Evolutionary conservation across 1,140 invertebrate genomes (phyloP).

Genomic region (Drosophila busckii): DNA sequence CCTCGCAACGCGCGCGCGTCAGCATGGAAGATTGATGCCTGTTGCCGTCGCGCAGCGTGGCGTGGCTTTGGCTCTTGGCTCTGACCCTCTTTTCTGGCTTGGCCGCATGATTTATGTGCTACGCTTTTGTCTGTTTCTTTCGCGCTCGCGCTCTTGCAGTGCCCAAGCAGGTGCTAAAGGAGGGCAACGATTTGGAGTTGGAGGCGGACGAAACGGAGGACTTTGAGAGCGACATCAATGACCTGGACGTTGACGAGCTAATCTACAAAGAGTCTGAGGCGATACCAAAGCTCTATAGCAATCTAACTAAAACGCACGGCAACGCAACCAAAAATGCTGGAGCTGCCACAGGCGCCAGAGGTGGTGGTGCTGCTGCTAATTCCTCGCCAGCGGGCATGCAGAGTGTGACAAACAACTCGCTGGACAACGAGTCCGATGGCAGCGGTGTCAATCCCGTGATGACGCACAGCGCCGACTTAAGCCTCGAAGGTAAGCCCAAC

Average conservation of each 20-base stretch:
- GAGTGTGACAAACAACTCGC: constrained; percentile 43
- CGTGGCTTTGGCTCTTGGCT: too few relatives aligned
- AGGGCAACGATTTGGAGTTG: constrained; percentile 86
- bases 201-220: constrained; percentile 85
- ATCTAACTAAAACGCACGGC: constrained; percentile 38
- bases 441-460: constrained; percentile 65
- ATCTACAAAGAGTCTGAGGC: constrained; percentile 78
- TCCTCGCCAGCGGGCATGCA: constrained; percentile 28
- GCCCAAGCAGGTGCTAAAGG: constrained; percentile 89
- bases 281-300: constrained; percentile 71
- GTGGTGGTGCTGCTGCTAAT: constrained; percentile 1
- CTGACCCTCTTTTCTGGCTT: constrained; percentile 13
- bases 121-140: constrained; percentile 27
- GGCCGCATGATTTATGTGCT: constrained; percentile 34
- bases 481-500: constrained; percentile 66
- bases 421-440: constrained; percentile 42
- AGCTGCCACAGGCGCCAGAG: not conserved
- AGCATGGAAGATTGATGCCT: constrained; percentile 43
- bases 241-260: constrained; percentile 79
- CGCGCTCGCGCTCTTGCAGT: constrained; percentile 80
- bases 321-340: constrained; percentile 31
- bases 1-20: constrained; percentile 28
- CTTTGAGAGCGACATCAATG: constrained; percentile 79
- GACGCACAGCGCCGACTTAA: constrained; percentile 70
- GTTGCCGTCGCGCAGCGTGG: too few relatives aligned